Evolutionary conservation across 92 coral and sea anemone species (phyloP), one percentile per base, ranked within the genome.

Genomic region (Siderastrea siderea): DNA sequence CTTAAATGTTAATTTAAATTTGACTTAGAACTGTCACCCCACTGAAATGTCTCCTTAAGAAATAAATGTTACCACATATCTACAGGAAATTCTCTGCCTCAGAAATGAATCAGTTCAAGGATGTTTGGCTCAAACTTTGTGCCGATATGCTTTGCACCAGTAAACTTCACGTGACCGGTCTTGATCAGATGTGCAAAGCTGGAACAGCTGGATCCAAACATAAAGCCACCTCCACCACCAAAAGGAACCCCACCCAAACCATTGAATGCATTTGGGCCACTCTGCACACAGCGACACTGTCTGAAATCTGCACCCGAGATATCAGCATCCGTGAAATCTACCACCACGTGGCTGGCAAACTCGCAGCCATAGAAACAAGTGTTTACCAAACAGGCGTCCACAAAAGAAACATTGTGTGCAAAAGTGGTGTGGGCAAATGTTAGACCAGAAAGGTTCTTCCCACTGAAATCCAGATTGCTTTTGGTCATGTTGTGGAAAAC

Each of bases 291-390:
- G 52, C 99, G 95, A 60, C 99, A 97, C 91, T 97, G 99, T 72
- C 99, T 85, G 76, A 97, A 97, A 85, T 97, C 99, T 79, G 99
- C 99, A 74, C 96, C 98, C 43, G 96, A 92, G 76, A 97, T 75
- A 74, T 97, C 98, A 13, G 98, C 94, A 63, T 89, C 87, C 17
- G 94, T 85, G 71, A 95, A 97, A 85, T 97, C 99, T 3, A 97
- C 96, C 76, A 94, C 98, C 12, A 97, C 91, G 77, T 97, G 96
- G 77, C 99, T 97, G 47, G 94, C 96, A 91, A 97, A 97, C 86
- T 97, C 99, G 67, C 99, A 97, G n/a, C 99, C 99, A 89, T 97
- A 97, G 88, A 97, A 97, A 62, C 95, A 92, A 6, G 98, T 92
- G 85, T 94, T 96, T 13, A 90, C 87, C 70, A 97, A 87, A 38